Percentiles rank a stretch among this genome's conserved stretches.
phyloP scores from a whole-genome alignment of 1,140 invertebrate genomes.

The Hyles vespertilio region DNA sequence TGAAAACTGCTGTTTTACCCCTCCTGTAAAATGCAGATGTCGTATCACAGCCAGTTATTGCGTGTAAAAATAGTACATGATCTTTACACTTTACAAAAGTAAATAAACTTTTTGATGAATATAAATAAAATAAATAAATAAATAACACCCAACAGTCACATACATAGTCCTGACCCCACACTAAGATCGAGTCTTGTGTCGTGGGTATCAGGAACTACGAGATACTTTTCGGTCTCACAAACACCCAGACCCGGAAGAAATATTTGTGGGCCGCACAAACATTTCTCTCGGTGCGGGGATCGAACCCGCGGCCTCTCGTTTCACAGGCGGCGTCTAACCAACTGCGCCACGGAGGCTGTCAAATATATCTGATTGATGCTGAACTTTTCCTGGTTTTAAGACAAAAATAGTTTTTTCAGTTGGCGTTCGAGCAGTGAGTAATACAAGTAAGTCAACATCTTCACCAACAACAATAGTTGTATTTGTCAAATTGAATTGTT shows the following conservation, averaged over 20 bases:
- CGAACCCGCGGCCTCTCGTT: too few species aligned
- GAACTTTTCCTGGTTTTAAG: conserved; percentile 49
- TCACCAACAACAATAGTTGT: conserved; percentile 34
- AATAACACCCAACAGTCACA: too few species aligned
- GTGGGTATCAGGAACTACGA: too few species aligned
- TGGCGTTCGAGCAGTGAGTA: conserved; percentile 40
- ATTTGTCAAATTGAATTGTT: conserved; percentile 34
- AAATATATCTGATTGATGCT: conserved; percentile 34
- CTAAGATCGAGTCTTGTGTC: too few species aligned
- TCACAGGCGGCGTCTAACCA: too few species aligned
- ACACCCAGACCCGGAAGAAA: too few species aligned
- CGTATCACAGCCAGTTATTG: conserved; percentile 33
- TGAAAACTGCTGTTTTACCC: conserved; percentile 43
- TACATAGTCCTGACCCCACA: too few species aligned
- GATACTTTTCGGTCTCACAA: too few species aligned
- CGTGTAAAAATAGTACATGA: conserved; percentile 29
- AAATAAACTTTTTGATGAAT: conserved; percentile 32
- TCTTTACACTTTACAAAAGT: conserved; percentile 16
- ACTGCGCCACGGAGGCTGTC: too few species aligned
- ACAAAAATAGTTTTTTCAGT: conserved; percentile 44
- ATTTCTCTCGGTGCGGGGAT: too few species aligned
- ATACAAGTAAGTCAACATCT: conserved; percentile 38
- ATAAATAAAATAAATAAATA: too few species aligned
- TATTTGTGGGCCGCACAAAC: too few species aligned
- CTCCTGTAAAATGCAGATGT: conserved; percentile 44